A percentile compares a stretch with the other conserved stretches of the same genome.
Conservation (phyloP, 35 echinoderm and acorn worm species). For the Ophioderma brevispina region DNA sequence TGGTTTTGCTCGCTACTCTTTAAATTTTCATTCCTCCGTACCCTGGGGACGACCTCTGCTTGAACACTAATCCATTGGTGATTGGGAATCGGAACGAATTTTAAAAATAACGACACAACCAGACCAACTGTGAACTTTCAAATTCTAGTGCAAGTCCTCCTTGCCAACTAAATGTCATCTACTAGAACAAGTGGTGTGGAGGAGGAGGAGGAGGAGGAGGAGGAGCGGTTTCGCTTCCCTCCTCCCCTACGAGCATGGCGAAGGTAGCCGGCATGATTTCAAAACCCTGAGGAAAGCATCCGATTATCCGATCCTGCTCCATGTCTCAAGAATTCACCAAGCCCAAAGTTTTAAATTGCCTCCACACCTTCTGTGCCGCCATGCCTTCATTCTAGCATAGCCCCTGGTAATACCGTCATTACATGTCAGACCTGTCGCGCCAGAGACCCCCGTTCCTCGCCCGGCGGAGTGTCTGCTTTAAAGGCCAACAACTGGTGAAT, state of each 20-base stretch:
- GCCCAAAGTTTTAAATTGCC: slow-evolving; percentile 32
- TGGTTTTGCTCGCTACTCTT: too few species aligned
- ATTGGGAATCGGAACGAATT: too few species aligned
- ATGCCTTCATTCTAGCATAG: not conserved
- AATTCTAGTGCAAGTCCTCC: too few species aligned
- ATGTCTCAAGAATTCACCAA: slow-evolving; percentile 28
- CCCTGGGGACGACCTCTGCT: too few species aligned
- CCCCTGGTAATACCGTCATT: not conserved
- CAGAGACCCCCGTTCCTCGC: not conserved
- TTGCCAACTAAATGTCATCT: too few species aligned
- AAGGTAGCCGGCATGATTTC: not conserved
- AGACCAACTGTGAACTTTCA: too few species aligned
- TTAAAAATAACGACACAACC: too few species aligned
- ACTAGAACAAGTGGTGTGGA: too few species aligned
- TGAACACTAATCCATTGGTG: too few species aligned
- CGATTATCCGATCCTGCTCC: not conserved
- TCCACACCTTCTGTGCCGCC: slow-evolving; percentile 39
- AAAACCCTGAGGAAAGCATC: not conserved
- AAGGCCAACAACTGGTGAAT: not conserved
- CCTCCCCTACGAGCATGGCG: not conserved
- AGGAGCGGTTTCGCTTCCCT: too few species aligned
- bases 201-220: not conserved
- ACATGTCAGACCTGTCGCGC: not conserved
- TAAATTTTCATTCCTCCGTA: too few species aligned
- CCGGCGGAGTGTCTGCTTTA: not conserved